phyloP scores from a whole-genome alignment of 2,888 invertebrate species.

The Temnothorax ravouxi region DNA sequence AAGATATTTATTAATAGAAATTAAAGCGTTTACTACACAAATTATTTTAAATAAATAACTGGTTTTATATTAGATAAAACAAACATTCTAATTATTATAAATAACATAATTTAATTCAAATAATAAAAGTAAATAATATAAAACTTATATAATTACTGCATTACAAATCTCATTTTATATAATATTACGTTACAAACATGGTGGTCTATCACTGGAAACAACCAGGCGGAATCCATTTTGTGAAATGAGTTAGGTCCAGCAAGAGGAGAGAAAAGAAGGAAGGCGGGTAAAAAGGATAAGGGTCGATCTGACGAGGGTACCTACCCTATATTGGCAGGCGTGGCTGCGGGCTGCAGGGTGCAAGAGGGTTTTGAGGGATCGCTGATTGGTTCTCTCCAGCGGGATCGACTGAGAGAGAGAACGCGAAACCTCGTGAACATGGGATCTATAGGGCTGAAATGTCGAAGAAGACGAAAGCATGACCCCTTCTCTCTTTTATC shows the following conservation, averaged over 20 bases:
- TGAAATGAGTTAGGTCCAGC: conserved; percentile 82
- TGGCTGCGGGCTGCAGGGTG: conserved; percentile 84
- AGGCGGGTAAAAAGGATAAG: conserved; percentile 78
- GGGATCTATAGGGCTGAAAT: conserved; percentile 63
- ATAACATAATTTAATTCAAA: not conserved
- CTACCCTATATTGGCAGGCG: conserved; percentile 86
- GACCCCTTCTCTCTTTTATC: conserved; percentile 60
- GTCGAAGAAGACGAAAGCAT: conserved; percentile 74
- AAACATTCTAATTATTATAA: not conserved
- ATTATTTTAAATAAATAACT: not conserved
- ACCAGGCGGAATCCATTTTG: conserved; percentile 83
- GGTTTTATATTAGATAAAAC: not conserved
- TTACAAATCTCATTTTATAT: not conserved
- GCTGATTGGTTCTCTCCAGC: conserved; percentile 84
- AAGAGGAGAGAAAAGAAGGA: conserved; percentile 64
- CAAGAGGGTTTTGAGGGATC: conserved; percentile 80
- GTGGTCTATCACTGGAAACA: conserved; percentile 57
- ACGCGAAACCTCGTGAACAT: conserved; percentile 56
- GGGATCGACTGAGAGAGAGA: conserved; percentile 74
- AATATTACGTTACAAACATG: conserved; percentile 41
- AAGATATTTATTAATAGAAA: not conserved
- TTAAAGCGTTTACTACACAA: not conserved
- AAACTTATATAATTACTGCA: not conserved
- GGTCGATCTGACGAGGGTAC: conserved; percentile 84
- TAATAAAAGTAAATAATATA: not conserved